phyloP scores from a whole-genome alignment of 2,797 vertebrate genomes.

The Xenentodon cancila region DNA sequence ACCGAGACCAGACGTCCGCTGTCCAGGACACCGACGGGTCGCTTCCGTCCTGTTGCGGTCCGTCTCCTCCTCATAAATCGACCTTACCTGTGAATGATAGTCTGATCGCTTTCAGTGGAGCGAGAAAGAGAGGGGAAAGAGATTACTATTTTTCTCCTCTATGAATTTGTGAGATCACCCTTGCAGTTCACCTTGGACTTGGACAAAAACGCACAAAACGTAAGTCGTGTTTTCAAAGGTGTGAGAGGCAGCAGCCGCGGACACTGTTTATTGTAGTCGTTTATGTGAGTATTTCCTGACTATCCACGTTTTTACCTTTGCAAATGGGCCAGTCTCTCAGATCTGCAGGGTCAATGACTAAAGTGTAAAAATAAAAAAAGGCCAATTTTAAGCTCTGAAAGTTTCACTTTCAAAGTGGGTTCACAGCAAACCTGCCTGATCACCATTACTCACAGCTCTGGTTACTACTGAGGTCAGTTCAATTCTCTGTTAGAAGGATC shows the following conservation, averaged over 20 bases:
- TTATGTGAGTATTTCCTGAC: neutral
- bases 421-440: neutral
- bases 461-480: neutral
- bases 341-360: slow-evolving; percentile 14
- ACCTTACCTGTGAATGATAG: slow-evolving; percentile 12
- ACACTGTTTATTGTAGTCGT: neutral
- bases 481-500: slow-evolving; percentile 17
- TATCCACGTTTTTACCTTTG: neutral
- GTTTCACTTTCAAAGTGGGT: slow-evolving; percentile 43
- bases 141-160: slow-evolving; percentile 22
- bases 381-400: slow-evolving; percentile 27
- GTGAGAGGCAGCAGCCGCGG: neutral
- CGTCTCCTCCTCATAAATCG: slow-evolving; percentile 13
- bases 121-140: neutral
- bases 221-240: slow-evolving; percentile 38
- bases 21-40: slow-evolving; percentile 32
- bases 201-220: slow-evolving; percentile 41
- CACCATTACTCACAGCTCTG: neutral
- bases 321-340: slow-evolving; percentile 19
- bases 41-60: slow-evolving; percentile 31
- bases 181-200: slow-evolving; percentile 72
- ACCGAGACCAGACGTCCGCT: slow-evolving; percentile 41
- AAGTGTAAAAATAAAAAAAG: neutral
- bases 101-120: slow-evolving; percentile 16
- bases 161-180: slow-evolving; percentile 51